Base-by-base conservation (phyloP, 2,888 invertebrate genomes). In the Aphodius sticticus region DNA sequence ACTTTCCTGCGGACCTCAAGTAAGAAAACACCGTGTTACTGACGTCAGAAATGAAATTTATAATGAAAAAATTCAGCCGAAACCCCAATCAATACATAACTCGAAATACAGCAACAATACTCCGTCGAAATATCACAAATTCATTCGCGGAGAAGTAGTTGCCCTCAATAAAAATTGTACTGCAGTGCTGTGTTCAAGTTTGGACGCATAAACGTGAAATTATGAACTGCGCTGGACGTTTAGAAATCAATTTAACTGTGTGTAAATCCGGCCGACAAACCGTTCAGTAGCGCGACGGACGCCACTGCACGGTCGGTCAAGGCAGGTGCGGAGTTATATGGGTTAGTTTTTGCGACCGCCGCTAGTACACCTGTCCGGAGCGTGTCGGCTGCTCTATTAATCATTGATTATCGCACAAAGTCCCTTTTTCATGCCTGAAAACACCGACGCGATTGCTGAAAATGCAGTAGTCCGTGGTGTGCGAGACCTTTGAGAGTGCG, bases 311-410 rank as follows among this genome's bases (percentile, higher is more conserved):
- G 35, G 38, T 76, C 75, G 77, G 81, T 72, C 77, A 79, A 80
- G 80, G 81, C 81, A 80, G 79, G 80, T 78, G 77, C 80, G 70
- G 78, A 69, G 79, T 74, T 82, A 80, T 83, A 81, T 81, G 79
- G 82, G 82, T 83, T 84, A 82, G 82, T 84, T 84, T 81, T 82
- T 81, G 81, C 77, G 81, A 80, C 81, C 82, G 78, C 82, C 83
- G 83, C 82, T 82, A 82, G 82, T 83, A 82, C 86, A 86, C 86
- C 87, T 87, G 87, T 85, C 84, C 84, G 81, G 81, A 84, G 82
- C 85, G 85, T 83, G 83, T 83, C 83, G 82, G 84, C 85, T 86
- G 86, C 85, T 86, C 87, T 86, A 88, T 88, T 87, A 88, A 88
- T 88, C 88, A 88, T 88, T 87, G 88, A 88, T 88, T 87, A 86